Conservation (phyloP, 2,113 vertebrate species). For the Leucosticte australis region DNA sequence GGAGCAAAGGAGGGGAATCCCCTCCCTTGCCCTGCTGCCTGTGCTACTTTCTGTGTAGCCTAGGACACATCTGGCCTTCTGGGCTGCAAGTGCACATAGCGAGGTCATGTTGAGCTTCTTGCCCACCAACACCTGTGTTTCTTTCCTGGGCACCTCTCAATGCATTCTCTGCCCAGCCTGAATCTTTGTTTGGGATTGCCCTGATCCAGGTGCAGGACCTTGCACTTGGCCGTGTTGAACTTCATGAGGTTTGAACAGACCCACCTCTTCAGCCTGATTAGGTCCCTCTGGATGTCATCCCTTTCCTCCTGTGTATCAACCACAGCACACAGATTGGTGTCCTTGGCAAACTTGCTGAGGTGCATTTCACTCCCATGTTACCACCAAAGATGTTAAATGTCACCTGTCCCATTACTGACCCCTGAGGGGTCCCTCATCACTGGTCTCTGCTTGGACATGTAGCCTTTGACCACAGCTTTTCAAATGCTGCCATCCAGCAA, state of each 20-base stretch:
- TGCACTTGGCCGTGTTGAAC: not conserved
- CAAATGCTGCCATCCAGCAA: not conserved
- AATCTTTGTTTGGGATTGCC: not conserved
- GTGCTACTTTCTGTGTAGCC: not conserved
- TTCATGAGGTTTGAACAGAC: not conserved
- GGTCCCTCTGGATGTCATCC: not conserved
- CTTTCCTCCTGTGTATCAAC: not conserved
- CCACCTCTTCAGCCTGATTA: not conserved
- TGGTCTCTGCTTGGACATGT: not conserved
- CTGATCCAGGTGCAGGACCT: not conserved
- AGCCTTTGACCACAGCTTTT: not conserved
- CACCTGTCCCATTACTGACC: not conserved
- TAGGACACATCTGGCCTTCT: not conserved
- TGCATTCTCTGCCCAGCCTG: not conserved
- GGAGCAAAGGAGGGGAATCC: not conserved
- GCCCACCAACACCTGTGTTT: not conserved
- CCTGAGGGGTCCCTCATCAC: not conserved
- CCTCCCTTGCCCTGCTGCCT: accelerated
- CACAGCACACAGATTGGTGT: not conserved
- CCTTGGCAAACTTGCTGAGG: not conserved
- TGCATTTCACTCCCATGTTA: not conserved
- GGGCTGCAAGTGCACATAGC: accelerated
- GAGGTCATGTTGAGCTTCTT: not conserved
- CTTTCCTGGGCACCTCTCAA: not conserved
- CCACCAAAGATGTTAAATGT: not conserved